phyloP scores from a whole-genome alignment of 2,888 invertebrate genomes.

The Thereva unica region DNA sequence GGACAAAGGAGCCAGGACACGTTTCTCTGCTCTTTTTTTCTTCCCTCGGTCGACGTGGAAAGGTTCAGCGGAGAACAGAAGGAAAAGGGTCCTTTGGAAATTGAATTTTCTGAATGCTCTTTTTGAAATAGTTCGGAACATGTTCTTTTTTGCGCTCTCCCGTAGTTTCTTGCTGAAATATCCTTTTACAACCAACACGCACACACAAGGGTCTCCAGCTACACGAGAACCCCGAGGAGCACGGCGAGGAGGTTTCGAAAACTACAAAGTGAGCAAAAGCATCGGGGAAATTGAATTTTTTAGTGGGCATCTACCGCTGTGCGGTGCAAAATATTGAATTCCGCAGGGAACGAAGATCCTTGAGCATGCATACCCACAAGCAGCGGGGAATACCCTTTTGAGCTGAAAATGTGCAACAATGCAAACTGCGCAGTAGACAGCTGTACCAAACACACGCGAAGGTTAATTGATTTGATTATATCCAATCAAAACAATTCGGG shows the following conservation, averaged over 20 bases:
- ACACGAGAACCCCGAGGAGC: conserved; percentile 1
- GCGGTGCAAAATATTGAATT: conserved; percentile 6
- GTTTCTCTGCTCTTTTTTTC: conserved; percentile 6
- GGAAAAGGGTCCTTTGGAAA: conserved; percentile 28
- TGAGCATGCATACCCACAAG: too few relatives aligned
- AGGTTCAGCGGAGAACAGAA: not conserved
- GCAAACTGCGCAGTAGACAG: conserved; percentile 15
- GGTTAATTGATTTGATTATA: not conserved
- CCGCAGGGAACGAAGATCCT: not conserved
- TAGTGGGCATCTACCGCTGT: not conserved
- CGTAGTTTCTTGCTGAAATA: conserved; percentile 25
- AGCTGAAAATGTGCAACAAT: conserved; percentile 32
- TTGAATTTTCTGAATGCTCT: conserved; percentile 36
- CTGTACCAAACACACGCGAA: not conserved
- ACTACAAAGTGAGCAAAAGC: conserved; percentile 17
- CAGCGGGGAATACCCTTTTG: not conserved
- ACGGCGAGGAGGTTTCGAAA: conserved; percentile 6
- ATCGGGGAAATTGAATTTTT: conserved; percentile 16
- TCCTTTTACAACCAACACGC: conserved; percentile 35
- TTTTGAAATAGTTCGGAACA: conserved; percentile 14
- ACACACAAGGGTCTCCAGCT: conserved; percentile 12
- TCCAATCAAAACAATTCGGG: too few relatives aligned
- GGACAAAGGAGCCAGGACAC: conserved; percentile 22
- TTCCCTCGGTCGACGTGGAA: not conserved
- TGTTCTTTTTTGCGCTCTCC: conserved; percentile 11